Evolutionary conservation across 2,888 invertebrate genomes (phyloP).

Genomic region (Cataglyphis albicans): DNA sequence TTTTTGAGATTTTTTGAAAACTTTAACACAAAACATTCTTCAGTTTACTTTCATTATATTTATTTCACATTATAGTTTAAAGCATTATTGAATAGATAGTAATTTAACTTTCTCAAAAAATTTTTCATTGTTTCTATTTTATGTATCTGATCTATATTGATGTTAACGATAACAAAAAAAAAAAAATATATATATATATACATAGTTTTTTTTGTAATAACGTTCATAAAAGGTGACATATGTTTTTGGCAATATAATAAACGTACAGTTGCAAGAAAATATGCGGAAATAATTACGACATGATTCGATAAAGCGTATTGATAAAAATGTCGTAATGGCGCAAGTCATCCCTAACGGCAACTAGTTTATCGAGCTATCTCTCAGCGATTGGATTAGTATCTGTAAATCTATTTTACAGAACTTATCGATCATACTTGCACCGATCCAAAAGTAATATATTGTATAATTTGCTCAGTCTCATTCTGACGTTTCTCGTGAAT

Average conservation of each 20-base stretch:
- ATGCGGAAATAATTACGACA: conserved; percentile 75
- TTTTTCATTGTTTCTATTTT: conserved; percentile 8
- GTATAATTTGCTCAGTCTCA: conserved; percentile 57
- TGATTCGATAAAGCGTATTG: conserved; percentile 69
- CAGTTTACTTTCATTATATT: neutral
- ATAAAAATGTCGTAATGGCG: conserved; percentile 72
- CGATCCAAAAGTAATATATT: conserved; percentile 40
- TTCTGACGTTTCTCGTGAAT: conserved; percentile 35
- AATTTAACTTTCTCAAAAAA: conserved; percentile 3
- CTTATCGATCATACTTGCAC: conserved; percentile 53
- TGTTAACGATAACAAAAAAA: neutral
- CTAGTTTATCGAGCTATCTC: conserved; percentile 68
- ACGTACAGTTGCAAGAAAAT: conserved; percentile 35
- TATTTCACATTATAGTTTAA: neutral
- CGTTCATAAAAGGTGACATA: conserved; percentile 5
- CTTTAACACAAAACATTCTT: neutral
- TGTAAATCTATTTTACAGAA: conserved; percentile 53
- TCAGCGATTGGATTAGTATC: conserved; percentile 63
- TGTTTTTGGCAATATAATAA: conserved; percentile 33
- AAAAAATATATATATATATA: conserved; percentile 2
- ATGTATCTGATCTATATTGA: conserved; percentile 16
- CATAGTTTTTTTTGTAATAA: conserved; percentile 33
- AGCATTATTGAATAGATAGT: neutral
- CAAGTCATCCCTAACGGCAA: conserved; percentile 76
- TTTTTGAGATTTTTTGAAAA: neutral